Base-by-base conservation (phyloP, 2,797 vertebrate species). In the Lacerta bilineata region DNA sequence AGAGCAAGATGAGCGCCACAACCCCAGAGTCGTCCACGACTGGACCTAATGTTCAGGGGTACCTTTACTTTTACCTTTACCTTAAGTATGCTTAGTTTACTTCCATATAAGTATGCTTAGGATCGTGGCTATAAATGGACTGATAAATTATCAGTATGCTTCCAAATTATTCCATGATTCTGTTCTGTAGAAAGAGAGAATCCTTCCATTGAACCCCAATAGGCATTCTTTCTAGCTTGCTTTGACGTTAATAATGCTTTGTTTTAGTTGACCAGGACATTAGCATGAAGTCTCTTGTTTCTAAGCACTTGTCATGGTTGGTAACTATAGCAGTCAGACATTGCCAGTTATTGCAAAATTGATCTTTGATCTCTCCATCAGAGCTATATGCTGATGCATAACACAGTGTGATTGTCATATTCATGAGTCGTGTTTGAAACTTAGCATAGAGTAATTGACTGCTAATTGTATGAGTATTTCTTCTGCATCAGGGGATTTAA, bases 221-320 rank as follows among this genome's bases (percentile, higher is more conserved):
- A 71, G 36, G 15, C 20, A 29, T 61, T 79, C 23, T 5, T 80
- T 80, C 68, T n/a, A n/a, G 18, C 69, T 84, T 5, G 27, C 50
- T 46, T 79, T 79, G 76, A 80, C 20, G 78, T 64, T 59, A 43
- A 50, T 11, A 80, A 71, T 27, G 18, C 29, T 64, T 72, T 80
- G 50, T 85, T 72, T 80, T 39, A 85, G 78, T 84, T 69, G 72
- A 64, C 9, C 39, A 46, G 84, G 50, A 46, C 5, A 20, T 80
- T 39, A 84, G 39, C 68, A 50, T 85, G 36, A 85, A 46, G 18
- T 80, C 43, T 85, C 33, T 41, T 33, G 50, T 66, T 80, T 85
- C 77, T 74, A 89, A 74, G 77, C 75, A 88, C 82, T 84, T 80
- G 88, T 33, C 81, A 84, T 85, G 83, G 83, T 85, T 80, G 55